Evolutionary conservation across 1,140 invertebrate genomes (phyloP).

Genomic region (Drosophila mojavensis): DNA sequence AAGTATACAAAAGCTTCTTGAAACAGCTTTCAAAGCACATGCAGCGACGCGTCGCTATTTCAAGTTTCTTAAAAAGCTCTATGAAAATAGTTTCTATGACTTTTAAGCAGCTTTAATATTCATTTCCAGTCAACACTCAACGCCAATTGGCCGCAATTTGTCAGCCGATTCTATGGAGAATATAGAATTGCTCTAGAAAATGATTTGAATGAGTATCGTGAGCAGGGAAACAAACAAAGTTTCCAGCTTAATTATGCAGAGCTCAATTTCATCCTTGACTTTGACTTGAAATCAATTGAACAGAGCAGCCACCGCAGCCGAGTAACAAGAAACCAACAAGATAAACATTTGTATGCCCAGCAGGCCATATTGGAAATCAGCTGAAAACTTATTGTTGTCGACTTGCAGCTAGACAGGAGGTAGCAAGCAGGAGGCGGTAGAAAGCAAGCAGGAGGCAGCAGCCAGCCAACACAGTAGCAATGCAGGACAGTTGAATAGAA

Average conservation of each 20-base stretch:
- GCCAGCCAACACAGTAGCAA: background rate
- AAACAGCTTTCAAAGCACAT: too few species aligned
- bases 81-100: too few species aligned
- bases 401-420: background rate
- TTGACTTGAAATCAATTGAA: conserved; percentile 8
- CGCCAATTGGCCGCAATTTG: too few species aligned
- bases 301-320: background rate
- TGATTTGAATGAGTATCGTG: background rate
- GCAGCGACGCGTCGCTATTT: too few species aligned
- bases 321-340: conserved; percentile 11
- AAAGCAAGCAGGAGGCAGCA: too few species aligned
- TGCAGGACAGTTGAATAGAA: background rate
- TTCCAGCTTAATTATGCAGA: conserved; percentile 14
- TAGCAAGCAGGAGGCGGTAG: too few species aligned
- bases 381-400: conserved; percentile 13
- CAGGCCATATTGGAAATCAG: conserved; percentile 14
- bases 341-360: conserved; percentile 19
- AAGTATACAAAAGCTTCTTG: background rate
- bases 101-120: too few species aligned
- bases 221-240: background rate
- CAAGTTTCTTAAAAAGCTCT: too few species aligned
- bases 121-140: too few species aligned
- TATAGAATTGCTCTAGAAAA: background rate
- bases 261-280: conserved; percentile 3
- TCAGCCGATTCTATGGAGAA: too few species aligned